Conservation (phyloP, 2,113 vertebrate species). For the Brachirus orientalis region DNA sequence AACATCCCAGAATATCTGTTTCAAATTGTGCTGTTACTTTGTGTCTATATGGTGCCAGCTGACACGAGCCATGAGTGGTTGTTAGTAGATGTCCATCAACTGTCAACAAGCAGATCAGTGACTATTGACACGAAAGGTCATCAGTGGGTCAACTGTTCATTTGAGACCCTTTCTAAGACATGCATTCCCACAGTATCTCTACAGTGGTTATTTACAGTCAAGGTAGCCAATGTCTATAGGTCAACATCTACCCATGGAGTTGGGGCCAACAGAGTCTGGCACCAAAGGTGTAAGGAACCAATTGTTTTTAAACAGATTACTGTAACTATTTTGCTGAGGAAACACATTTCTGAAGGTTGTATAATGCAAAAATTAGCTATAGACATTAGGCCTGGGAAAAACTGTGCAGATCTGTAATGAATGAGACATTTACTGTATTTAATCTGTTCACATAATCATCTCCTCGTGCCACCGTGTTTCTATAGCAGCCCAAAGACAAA, state of each 20-base stretch:
- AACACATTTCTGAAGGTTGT: too few relatives aligned
- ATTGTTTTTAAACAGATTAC: too few relatives aligned
- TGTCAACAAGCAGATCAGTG: conserved; percentile 29
- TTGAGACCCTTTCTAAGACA: conserved; percentile 13
- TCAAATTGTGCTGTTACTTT: neutral
- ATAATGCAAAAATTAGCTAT: too few relatives aligned
- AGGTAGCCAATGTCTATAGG: neutral
- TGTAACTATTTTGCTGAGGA: too few relatives aligned
- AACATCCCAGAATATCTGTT: conserved; percentile 2
- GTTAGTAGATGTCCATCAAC: conserved; percentile 22
- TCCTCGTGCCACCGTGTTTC: too few relatives aligned
- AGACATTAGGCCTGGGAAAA: too few relatives aligned
- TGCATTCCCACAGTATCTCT: conserved; percentile 40
- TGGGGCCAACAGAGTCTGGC: neutral
- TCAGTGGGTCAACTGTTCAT: conserved; percentile 30
- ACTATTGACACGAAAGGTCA: conserved; percentile 52
- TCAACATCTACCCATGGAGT: neutral
- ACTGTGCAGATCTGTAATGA: too few relatives aligned
- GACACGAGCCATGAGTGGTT: conserved; percentile 15
- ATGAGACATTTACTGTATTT: too few relatives aligned
- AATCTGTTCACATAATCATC: too few relatives aligned
- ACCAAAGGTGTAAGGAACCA: neutral
- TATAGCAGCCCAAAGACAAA: too few relatives aligned
- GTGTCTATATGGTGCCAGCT: conserved; percentile 4
- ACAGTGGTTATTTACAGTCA: conserved; percentile 40